Evolutionary conservation across 2,888 invertebrate genomes (phyloP).

Genomic region (Mythimna ferrago): DNA sequence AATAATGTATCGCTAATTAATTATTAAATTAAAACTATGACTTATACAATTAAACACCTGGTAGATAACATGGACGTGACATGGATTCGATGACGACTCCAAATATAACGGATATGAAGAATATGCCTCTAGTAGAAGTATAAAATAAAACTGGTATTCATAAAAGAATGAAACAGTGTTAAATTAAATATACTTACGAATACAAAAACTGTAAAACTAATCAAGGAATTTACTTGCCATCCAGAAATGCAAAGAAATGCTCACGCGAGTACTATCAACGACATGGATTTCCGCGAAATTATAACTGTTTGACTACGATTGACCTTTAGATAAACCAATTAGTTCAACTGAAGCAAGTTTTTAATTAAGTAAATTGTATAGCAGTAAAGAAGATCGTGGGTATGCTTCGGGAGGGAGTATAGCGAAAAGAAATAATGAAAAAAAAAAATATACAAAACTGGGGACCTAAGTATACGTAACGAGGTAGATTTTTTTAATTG

Average conservation of each 20-base stretch:
- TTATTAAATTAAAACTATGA: background rate
- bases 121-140: background rate
- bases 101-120: background rate
- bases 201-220: background rate
- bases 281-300: background rate
- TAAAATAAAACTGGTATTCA: background rate
- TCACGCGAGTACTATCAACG: background rate
- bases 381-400: conserved; percentile 51
- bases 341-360: conserved; percentile 12
- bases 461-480: conserved; percentile 11
- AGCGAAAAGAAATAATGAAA: conserved; percentile 1
- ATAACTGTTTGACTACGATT: conserved; percentile 17
- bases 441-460: conserved; percentile 9
- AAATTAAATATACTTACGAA: background rate
- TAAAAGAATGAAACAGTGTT: background rate
- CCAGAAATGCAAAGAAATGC: background rate
- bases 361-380: conserved; percentile 48
- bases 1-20: background rate
- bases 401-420: conserved; percentile 48
- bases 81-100: background rate
- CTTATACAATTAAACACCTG: background rate
- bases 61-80: background rate
- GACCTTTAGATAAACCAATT: conserved; percentile 33
- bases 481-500: no score
- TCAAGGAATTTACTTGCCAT: background rate